Evolutionary conservation across 2,888 invertebrate genomes (phyloP).

Genomic region (Caradrina kadenii): DNA sequence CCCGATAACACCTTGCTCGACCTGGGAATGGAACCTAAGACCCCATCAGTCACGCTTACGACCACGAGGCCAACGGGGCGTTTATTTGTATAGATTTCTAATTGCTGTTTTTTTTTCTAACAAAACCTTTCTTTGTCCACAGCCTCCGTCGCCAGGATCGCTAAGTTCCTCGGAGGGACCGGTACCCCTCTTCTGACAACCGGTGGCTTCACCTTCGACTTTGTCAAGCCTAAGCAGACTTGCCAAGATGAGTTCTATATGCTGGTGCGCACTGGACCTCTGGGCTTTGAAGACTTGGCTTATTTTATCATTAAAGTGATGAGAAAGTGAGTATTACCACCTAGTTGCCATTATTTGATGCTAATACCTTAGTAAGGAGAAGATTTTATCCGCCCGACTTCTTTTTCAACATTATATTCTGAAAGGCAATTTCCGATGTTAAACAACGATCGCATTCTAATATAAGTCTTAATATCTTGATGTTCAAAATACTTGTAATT

Average conservation of each 20-base stretch:
- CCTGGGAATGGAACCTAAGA: too few species aligned
- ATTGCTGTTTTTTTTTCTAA: neutral
- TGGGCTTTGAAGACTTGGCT: conserved; percentile 93
- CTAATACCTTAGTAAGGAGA: neutral
- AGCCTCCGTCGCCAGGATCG: conserved; percentile 95
- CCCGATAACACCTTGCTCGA: too few species aligned
- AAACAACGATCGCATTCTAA: too few species aligned
- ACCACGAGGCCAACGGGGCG: too few species aligned
- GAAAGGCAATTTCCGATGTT: too few species aligned
- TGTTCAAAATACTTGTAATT: too few species aligned
- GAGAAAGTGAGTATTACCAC: conserved; percentile 90
- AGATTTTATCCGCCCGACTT: neutral
- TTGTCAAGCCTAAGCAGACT: conserved; percentile 92
- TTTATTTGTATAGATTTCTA: too few species aligned
- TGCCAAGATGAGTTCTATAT: conserved; percentile 95
- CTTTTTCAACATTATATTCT: neutral
- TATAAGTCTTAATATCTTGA: too few species aligned
- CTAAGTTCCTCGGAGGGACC: conserved; percentile 94
- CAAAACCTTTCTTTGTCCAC: conserved; percentile 71
- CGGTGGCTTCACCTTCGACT: conserved; percentile 95
- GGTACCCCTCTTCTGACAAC: conserved; percentile 95
- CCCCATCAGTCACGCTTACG: too few species aligned
- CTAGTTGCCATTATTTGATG: neutral
- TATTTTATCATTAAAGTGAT: conserved; percentile 93
- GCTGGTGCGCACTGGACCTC: conserved; percentile 93